These are phyloP conservation scores for Astropecten irregularis DNA, from an alignment of 53 echinoderm and acorn worm genomes.

Conservation along the genomic window DNA sequence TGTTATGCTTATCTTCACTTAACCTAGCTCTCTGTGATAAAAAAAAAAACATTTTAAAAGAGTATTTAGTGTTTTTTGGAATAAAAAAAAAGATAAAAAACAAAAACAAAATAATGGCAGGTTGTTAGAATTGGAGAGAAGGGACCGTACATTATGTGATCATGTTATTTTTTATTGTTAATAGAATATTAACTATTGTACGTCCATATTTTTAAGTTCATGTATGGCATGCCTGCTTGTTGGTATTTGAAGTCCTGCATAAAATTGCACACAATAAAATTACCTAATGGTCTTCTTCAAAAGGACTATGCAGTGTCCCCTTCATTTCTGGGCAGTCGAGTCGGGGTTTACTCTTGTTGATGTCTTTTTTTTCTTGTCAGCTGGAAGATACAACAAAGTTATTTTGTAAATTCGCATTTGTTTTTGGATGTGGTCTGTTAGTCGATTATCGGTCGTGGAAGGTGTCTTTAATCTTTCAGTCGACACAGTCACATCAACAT, in stretches of 20 bases:
- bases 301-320: neutral
- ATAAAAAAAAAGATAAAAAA: no score
- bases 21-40: slow-evolving; percentile 56
- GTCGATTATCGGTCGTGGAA: no score
- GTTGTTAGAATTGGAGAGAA: slow-evolving; percentile 11
- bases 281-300: slow-evolving; percentile 56
- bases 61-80: slow-evolving; percentile 39
- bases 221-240: slow-evolving; percentile 55
- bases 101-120: slow-evolving; percentile 44
- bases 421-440: no score
- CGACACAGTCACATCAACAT: no score
- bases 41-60: neutral
- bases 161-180: slow-evolving; percentile 62
- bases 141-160: slow-evolving; percentile 37
- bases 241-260: slow-evolving; percentile 50
- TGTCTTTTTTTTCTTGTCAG: no score
- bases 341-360: no score
- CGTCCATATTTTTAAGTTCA: slow-evolving; percentile 58
- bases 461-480: no score
- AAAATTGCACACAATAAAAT: slow-evolving; percentile 58
- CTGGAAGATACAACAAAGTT: no score
- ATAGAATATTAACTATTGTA: slow-evolving; percentile 59
- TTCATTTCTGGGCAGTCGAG: no score
- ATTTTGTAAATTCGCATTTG: no score
- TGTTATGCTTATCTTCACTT: slow-evolving; percentile 51